Evolutionary conservation across 2,888 invertebrate species (phyloP).

Genomic region (Acleris sparsana): DNA sequence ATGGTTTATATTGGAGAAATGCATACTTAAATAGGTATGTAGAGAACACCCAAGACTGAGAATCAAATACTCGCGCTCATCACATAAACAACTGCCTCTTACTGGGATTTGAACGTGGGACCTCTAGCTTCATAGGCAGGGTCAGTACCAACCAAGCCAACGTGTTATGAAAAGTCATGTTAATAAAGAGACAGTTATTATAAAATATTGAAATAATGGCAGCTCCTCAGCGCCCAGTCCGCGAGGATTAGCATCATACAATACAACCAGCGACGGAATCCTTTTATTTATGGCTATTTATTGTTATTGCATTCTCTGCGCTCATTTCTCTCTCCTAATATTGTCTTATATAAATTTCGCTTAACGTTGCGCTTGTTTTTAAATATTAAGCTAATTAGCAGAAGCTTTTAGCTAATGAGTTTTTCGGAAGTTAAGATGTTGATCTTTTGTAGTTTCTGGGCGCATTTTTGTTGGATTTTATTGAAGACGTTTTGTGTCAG

Average conservation of each 20-base stretch:
- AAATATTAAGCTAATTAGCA: slow-evolving; percentile 77
- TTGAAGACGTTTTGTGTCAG: neutral
- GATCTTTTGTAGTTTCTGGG: slow-evolving; percentile 18
- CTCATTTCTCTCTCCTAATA: slow-evolving; percentile 81
- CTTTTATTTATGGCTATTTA: slow-evolving; percentile 85
- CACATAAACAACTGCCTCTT: no score
- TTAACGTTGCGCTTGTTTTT: slow-evolving; percentile 70
- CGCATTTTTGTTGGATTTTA: neutral
- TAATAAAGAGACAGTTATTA: neutral
- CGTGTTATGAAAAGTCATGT: no score
- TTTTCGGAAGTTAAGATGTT: slow-evolving; percentile 40
- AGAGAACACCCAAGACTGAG: no score
- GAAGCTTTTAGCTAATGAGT: slow-evolving; percentile 59
- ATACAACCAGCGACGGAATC: slow-evolving; percentile 84
- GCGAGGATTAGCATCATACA: slow-evolving; percentile 81
- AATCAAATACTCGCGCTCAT: no score
- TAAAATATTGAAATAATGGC: slow-evolving; percentile 35
- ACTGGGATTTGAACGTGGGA: no score
- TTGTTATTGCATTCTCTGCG: slow-evolving; percentile 82
- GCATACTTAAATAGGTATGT: no score
- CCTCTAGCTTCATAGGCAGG: no score
- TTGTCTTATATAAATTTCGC: slow-evolving; percentile 80
- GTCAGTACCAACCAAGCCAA: no score
- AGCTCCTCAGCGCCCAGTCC: slow-evolving; percentile 56
- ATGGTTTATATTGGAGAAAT: no score